phyloP scores from a whole-genome alignment of 2,797 vertebrate species.

The Hemibagrus guttatus region DNA sequence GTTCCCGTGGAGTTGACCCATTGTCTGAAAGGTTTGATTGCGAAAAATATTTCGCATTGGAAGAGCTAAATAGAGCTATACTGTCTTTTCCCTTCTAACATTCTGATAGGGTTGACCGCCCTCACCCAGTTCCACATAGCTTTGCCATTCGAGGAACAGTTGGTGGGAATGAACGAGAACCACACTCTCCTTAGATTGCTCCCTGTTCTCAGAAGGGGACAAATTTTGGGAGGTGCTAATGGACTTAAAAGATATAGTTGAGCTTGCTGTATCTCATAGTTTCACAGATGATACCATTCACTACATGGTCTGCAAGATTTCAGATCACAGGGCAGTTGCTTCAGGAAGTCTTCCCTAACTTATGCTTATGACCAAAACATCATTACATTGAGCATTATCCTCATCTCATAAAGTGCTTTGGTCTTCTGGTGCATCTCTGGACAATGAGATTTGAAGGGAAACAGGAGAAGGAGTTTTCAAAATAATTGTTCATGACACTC shows the following conservation, averaged over 20 bases:
- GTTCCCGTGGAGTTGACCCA: slow-evolving; percentile 50
- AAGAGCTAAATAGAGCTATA: no score
- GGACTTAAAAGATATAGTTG: slow-evolving; percentile 11
- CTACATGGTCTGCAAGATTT: slow-evolving; percentile 51
- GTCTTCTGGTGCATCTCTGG: slow-evolving; percentile 30
- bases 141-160: slow-evolving; percentile 38
- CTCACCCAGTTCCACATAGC: slow-evolving; percentile 41
- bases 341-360: slow-evolving; percentile 31
- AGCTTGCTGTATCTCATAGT: slow-evolving; percentile 42
- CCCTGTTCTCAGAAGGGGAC: slow-evolving; percentile 34
- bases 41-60: no score
- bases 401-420: slow-evolving; percentile 34
- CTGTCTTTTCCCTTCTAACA: no score
- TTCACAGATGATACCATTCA: slow-evolving; percentile 33
- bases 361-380: slow-evolving; percentile 26
- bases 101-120: slow-evolving; percentile 11
- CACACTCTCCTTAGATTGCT: slow-evolving; percentile 16
- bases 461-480: background rate
- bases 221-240: slow-evolving; percentile 30
- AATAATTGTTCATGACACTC: background rate
- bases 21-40: slow-evolving; percentile 26
- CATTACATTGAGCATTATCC: slow-evolving; percentile 39
- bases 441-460: slow-evolving; percentile 42
- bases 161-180: slow-evolving; percentile 36
- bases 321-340: slow-evolving; percentile 48